Percentiles rank a stretch among this genome's conserved stretches.
phyloP scores from a whole-genome alignment of 2,113 vertebrate genomes.

The Podarcis muralis region DNA sequence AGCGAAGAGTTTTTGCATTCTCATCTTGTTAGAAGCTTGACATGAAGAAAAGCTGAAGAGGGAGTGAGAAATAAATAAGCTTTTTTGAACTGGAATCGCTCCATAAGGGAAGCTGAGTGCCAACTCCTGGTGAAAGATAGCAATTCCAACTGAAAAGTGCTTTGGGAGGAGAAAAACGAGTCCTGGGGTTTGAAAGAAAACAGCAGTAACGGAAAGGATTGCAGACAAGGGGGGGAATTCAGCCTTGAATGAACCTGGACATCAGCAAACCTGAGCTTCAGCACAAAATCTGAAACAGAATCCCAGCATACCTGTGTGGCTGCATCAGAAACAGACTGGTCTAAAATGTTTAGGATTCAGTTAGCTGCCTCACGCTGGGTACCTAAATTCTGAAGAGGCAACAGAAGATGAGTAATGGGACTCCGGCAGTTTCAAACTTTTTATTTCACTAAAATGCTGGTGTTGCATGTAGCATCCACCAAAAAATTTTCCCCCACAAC shows the following conservation, averaged over 20 bases:
- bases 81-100: background rate
- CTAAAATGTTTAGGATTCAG: background rate
- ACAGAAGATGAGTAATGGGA: background rate
- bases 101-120: background rate
- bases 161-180: background rate
- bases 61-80: background rate
- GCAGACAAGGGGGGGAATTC: background rate
- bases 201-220: background rate
- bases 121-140: background rate
- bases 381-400: conserved; percentile 12
- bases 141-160: background rate
- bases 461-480: background rate
- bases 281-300: background rate
- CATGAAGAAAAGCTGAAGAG: background rate
- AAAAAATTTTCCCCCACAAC: background rate
- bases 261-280: background rate
- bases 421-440: background rate
- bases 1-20: background rate
- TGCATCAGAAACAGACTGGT: too few relatives aligned
- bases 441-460: background rate
- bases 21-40: background rate
- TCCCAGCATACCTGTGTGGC: too few relatives aligned
- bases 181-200: background rate
- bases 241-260: background rate
- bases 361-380: background rate